phyloP scores from a whole-genome alignment of 1,140 invertebrate species.

The Cyrtorhinus lividipennis region DNA sequence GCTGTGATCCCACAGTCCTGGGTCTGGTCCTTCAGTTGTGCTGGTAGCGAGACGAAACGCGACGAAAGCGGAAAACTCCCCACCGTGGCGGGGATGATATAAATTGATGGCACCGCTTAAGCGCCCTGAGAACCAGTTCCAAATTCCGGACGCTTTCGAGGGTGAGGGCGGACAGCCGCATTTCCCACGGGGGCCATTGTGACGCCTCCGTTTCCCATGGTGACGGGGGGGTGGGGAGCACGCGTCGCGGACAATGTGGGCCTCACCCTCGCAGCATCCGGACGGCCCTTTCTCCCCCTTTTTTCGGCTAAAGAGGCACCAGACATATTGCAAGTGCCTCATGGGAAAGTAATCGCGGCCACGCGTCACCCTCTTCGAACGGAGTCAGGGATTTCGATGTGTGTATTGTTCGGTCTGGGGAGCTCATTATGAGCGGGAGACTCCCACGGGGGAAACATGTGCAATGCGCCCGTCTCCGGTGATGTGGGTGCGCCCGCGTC shows the following conservation, averaged over 20 bases:
- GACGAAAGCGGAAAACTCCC: no score
- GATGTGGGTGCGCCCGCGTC: background rate
- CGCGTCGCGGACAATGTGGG: no score
- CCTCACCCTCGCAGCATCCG: no score
- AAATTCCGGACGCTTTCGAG: background rate
- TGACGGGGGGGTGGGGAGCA: background rate
- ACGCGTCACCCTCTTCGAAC: background rate
- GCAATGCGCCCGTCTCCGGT: background rate
- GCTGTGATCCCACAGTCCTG: no score
- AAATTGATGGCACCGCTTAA: background rate
- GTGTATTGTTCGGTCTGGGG: background rate
- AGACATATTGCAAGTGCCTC: constrained; percentile 9
- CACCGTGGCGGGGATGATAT: background rate
- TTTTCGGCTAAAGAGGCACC: background rate
- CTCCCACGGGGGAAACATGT: background rate
- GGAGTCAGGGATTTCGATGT: background rate
- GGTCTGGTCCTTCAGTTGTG: no score
- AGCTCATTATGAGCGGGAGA: background rate
- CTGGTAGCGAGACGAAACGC: no score
- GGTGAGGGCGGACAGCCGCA: background rate
- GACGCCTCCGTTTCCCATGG: constrained; percentile 1
- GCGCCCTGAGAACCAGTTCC: constrained; percentile 2
- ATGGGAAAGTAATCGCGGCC: constrained; percentile 3
- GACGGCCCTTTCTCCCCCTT: no score
- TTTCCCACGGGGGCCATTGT: background rate